phyloP scores from a whole-genome alignment of 30 jellyfish, hydroid and myxozoan species.

The Nemopilema nomurai region DNA sequence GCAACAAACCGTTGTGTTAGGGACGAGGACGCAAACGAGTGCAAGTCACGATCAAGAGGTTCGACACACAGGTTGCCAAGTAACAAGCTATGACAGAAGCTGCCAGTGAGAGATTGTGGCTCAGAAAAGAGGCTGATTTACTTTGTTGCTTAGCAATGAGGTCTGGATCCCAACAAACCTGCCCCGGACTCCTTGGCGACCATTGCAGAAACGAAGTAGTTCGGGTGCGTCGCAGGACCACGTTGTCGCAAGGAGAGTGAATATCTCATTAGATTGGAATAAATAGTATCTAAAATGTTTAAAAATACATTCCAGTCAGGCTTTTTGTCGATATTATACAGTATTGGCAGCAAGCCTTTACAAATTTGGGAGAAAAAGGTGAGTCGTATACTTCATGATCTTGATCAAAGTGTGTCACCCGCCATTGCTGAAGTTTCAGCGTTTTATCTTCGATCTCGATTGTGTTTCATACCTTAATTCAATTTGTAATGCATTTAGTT shows the following conservation, averaged over 20 bases:
- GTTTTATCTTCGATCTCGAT: not conserved
- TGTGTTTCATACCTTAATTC: not conserved
- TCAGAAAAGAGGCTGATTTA: conserved; percentile 50
- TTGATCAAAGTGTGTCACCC: not conserved
- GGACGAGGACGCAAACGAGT: conserved; percentile 42
- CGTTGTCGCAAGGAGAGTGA: conserved; percentile 27
- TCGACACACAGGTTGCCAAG: conserved; percentile 32
- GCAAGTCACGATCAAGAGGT: conserved; percentile 5
- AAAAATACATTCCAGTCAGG: conserved; percentile 98
- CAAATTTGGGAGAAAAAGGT: conserved; percentile 98
- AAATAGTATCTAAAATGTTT: conserved; percentile 63
- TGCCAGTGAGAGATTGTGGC: not conserved
- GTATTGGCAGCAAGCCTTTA: conserved; percentile 96
- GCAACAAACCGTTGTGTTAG: conserved; percentile 67
- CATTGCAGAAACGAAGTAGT: conserved; percentile 33
- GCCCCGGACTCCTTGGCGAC: conserved; percentile 61
- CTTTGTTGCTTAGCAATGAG: conserved; percentile 67
- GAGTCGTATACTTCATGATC: conserved; percentile 2
- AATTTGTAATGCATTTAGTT: no score
- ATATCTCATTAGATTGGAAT: not conserved
- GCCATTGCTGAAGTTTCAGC: not conserved
- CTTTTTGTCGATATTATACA: conserved; percentile 87
- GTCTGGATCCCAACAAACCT: conserved; percentile 65
- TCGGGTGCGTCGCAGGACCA: conserved; percentile 32
- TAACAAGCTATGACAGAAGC: conserved; percentile 10